These are phyloP conservation scores for Octodon degus DNA, from an alignment of 2,113 vertebrate genomes.

Conservation along the genomic window DNA sequence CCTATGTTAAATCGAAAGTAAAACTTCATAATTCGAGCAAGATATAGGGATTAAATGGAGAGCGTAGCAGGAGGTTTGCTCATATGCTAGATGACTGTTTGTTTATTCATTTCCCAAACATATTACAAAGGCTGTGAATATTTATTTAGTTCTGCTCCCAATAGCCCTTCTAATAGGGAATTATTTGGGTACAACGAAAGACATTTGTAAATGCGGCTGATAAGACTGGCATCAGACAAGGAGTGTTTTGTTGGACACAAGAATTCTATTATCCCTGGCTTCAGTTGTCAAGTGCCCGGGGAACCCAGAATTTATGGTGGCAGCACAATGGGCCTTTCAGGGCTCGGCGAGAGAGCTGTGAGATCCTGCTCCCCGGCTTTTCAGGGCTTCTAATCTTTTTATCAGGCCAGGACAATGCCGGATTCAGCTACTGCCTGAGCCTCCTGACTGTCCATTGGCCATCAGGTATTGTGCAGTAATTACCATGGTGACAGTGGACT, in stretches of 20 bases:
- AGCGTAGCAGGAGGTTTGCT: conserved; percentile 68
- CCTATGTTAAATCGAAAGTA: not conserved
- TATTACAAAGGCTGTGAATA: conserved; percentile 89
- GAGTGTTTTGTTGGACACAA: conserved; percentile 94
- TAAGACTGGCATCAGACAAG: conserved; percentile 94
- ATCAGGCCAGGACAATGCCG: conserved; percentile 92
- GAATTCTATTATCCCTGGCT: conserved; percentile 93
- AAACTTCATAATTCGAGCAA: conserved; percentile 32
- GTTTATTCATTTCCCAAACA: conserved; percentile 85
- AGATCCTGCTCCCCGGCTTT: conserved; percentile 92
- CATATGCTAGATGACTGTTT: conserved; percentile 77
- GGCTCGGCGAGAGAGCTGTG: conserved; percentile 89
- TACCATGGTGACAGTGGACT: conserved; percentile 85
- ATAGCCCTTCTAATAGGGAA: conserved; percentile 90
- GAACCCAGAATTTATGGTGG: conserved; percentile 94
- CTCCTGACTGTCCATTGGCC: conserved; percentile 86
- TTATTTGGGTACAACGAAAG: conserved; percentile 93
- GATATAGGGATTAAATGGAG: conserved; percentile 10
- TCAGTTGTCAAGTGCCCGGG: conserved; percentile 93
- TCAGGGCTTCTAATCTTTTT: conserved; percentile 94
- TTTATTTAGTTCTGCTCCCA: conserved; percentile 92
- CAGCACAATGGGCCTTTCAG: conserved; percentile 96
- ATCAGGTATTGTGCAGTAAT: conserved; percentile 85
- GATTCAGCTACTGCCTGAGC: conserved; percentile 89
- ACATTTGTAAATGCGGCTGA: conserved; percentile 98